These are phyloP conservation scores for Vanessa cardui DNA, from an alignment of 2,888 invertebrate species.

Conservation along the genomic window DNA sequence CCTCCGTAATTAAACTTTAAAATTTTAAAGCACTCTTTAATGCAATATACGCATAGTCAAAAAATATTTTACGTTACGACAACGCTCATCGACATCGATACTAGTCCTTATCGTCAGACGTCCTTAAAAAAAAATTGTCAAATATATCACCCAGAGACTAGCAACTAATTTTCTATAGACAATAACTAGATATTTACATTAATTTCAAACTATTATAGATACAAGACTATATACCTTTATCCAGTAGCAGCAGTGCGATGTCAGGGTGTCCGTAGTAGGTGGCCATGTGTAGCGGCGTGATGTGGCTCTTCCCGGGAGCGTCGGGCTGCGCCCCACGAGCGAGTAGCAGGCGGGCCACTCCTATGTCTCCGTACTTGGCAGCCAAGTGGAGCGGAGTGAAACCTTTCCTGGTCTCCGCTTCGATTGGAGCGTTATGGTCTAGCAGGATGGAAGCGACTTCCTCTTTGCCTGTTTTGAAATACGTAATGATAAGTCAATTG, in stretches of 20 bases:
- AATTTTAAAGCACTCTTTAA: too few relatives aligned
- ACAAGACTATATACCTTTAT: constrained; percentile 85
- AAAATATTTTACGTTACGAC: too few relatives aligned
- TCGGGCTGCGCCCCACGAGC: constrained; percentile 94
- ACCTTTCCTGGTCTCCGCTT: constrained; percentile 96
- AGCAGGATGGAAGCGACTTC: constrained; percentile 95
- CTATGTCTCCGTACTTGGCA: constrained; percentile 97
- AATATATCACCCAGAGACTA: not conserved
- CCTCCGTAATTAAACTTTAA: too few relatives aligned
- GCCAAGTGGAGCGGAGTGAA: constrained; percentile 99
- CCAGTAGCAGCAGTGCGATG: constrained; percentile 93
- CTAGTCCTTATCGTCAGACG: too few relatives aligned
- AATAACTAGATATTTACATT: not conserved
- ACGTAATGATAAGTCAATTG: too few relatives aligned
- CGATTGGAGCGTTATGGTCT: constrained; percentile 94
- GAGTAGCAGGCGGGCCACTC: constrained; percentile 92
- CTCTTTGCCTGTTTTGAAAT: constrained; percentile 83
- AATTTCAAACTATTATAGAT: not conserved
- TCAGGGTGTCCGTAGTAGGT: constrained; percentile 98
- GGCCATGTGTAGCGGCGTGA: constrained; percentile 98
- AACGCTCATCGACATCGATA: too few relatives aligned
- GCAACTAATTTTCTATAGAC: not conserved
- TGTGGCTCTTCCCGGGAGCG: constrained; percentile 94
- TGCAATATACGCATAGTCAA: too few relatives aligned
- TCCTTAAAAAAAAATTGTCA: too few relatives aligned